Conservation (phyloP, 2,113 vertebrate species). For the Murina feae region DNA sequence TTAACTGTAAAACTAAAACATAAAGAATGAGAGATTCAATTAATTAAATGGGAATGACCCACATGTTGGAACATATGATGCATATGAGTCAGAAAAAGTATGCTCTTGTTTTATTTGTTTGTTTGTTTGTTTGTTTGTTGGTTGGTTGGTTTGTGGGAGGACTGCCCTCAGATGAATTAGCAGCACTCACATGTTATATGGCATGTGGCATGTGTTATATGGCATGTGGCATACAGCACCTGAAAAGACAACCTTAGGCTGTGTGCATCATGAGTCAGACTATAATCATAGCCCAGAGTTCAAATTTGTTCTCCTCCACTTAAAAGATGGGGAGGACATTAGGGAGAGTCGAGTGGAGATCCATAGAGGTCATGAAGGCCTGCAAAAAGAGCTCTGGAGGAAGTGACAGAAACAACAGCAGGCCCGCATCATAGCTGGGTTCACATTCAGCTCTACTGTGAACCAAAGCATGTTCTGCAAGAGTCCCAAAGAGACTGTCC, state of each 20-base stretch:
- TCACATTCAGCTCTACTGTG: not conserved
- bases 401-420: not conserved
- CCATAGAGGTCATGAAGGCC: not conserved
- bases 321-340: not conserved
- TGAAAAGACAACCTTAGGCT: not conserved
- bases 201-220: not conserved
- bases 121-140: slow-evolving; percentile 22
- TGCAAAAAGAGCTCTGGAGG: not conserved
- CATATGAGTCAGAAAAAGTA: not conserved
- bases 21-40: not conserved
- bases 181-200: not conserved
- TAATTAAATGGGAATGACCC: not conserved
- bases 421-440: not conserved
- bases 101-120: not conserved
- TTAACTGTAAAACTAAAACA: not conserved
- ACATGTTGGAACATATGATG: not conserved
- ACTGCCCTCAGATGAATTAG: not conserved
- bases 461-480: not conserved
- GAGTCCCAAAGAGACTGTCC: not conserved
- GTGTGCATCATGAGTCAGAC: not conserved
- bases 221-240: not conserved
- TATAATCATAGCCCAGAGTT: not conserved
- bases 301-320: not conserved
- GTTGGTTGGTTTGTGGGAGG: not conserved
- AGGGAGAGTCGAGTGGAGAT: not conserved